Evolutionary conservation across 1,140 invertebrate species (phyloP).

Genomic region (Habropoda laboriosa): DNA sequence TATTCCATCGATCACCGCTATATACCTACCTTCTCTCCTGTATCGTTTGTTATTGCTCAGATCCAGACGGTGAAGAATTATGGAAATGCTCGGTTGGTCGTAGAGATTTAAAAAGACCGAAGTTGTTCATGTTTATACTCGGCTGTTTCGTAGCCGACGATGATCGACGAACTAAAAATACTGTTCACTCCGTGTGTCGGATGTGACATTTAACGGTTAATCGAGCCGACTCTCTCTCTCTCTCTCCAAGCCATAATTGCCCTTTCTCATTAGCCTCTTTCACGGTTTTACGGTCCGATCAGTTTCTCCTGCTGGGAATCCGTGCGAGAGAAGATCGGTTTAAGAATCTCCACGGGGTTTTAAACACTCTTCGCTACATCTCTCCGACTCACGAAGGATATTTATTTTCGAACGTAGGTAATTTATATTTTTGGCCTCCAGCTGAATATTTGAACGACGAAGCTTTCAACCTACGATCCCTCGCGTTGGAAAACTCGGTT

Average conservation of each 20-base stretch:
- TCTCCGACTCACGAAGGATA: not conserved
- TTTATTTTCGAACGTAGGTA: conserved; percentile 15
- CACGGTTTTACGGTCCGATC: conserved; percentile 61
- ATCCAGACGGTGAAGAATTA: not conserved
- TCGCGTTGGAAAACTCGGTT: not conserved
- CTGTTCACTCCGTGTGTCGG: conserved; percentile 28
- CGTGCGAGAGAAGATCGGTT: conserved; percentile 37
- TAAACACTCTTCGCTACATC: not conserved
- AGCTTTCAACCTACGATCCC: not conserved
- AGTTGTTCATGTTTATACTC: too few relatives aligned
- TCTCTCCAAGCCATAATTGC: conserved; percentile 53
- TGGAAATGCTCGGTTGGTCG: too few relatives aligned
- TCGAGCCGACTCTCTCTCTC: conserved; percentile 49
- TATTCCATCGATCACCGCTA: too few relatives aligned
- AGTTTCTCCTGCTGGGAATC: conserved; percentile 30
- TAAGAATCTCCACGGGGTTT: conserved; percentile 22
- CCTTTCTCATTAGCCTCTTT: conserved; percentile 65
- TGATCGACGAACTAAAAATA: conserved; percentile 59
- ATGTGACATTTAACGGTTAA: conserved; percentile 65
- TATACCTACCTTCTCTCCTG: too few relatives aligned
- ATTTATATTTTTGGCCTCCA: conserved; percentile 17
- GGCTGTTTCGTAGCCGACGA: not conserved
- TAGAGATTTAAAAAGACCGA: not conserved
- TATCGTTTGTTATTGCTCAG: not conserved
- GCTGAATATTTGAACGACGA: conserved; percentile 13